A percentile compares a stretch with the other conserved stretches of the same genome.
Evolutionary conservation across 2,888 invertebrate genomes (phyloP).

Genomic region (Timandra comae): DNA sequence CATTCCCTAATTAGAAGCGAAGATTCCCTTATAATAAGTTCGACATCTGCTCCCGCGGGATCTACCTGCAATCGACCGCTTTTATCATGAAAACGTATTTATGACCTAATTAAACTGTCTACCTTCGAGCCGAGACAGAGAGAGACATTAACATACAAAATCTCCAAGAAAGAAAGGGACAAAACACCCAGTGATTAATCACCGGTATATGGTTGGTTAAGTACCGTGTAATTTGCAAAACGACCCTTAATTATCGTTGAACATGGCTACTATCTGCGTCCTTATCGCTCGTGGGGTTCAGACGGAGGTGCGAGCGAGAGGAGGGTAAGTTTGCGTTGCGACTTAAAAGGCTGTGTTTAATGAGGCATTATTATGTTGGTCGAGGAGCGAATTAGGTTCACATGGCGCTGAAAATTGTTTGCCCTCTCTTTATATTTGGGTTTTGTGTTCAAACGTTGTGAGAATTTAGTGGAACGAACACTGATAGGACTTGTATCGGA

Average conservation of each 20-base stretch:
- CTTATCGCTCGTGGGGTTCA: slow-evolving; percentile 39
- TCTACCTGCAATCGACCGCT: slow-evolving; percentile 30
- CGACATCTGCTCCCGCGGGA: slow-evolving; percentile 47
- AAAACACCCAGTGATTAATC: slow-evolving; percentile 78
- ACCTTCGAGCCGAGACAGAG: slow-evolving; percentile 45
- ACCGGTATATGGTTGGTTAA: slow-evolving; percentile 82
- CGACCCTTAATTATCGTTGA: slow-evolving; percentile 81
- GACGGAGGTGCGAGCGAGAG: slow-evolving; percentile 40
- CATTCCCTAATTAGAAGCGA: slow-evolving; percentile 12
- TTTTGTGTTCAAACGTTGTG: slow-evolving; percentile 43
- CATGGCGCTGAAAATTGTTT: slow-evolving; percentile 62
- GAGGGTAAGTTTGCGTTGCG: slow-evolving; percentile 42
- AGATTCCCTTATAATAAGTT: slow-evolving; percentile 35
- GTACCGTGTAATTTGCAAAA: slow-evolving; percentile 87
- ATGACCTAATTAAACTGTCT: slow-evolving; percentile 76
- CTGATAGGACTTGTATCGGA: too few relatives aligned
- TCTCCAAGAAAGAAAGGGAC: slow-evolving; percentile 31
- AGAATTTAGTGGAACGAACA: slow-evolving; percentile 41
- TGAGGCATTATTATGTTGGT: slow-evolving; percentile 74
- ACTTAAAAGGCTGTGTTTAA: slow-evolving; percentile 70
- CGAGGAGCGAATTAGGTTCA: slow-evolving; percentile 69
- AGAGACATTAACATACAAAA: slow-evolving; percentile 32
- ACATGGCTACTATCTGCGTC: slow-evolving; percentile 66
- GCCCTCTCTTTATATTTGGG: slow-evolving; percentile 71
- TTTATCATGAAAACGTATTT: slow-evolving; percentile 76